These are phyloP conservation scores for Eonycteris spelaea DNA, from an alignment of 2,113 vertebrate species.

Conservation along the genomic window DNA sequence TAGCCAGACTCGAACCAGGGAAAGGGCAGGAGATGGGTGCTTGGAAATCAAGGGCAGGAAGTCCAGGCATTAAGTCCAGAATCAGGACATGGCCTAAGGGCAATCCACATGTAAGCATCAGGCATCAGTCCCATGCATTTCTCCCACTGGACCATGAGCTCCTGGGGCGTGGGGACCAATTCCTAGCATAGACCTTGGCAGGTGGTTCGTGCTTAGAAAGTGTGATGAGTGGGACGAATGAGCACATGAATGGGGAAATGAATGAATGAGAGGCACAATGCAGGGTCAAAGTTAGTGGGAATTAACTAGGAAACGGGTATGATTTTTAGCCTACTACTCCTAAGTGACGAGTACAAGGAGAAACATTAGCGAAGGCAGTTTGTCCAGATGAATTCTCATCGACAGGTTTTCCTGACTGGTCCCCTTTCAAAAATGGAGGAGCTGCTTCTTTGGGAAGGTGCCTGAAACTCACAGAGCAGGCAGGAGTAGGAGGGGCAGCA, in stretches of 20 bases:
- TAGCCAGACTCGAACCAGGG: background rate
- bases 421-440: background rate
- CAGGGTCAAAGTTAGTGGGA: background rate
- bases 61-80: background rate
- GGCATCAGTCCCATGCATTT: background rate
- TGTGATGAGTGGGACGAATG: background rate
- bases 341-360: too few species aligned
- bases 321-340: too few species aligned
- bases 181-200: background rate
- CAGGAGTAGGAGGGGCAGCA: background rate
- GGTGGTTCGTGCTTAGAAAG: background rate
- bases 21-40: background rate
- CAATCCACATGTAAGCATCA: too few species aligned
- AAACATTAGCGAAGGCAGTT: background rate
- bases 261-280: background rate
- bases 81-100: background rate
- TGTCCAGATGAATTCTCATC: background rate
- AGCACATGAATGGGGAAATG: background rate
- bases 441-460: background rate
- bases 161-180: background rate
- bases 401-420: background rate
- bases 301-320: background rate
- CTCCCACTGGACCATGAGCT: background rate
- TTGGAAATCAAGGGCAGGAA: background rate
- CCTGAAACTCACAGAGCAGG: background rate